These are phyloP conservation scores for Hippocampus zosterae DNA, from an alignment of 2,113 vertebrate genomes.

Conservation along the genomic window DNA sequence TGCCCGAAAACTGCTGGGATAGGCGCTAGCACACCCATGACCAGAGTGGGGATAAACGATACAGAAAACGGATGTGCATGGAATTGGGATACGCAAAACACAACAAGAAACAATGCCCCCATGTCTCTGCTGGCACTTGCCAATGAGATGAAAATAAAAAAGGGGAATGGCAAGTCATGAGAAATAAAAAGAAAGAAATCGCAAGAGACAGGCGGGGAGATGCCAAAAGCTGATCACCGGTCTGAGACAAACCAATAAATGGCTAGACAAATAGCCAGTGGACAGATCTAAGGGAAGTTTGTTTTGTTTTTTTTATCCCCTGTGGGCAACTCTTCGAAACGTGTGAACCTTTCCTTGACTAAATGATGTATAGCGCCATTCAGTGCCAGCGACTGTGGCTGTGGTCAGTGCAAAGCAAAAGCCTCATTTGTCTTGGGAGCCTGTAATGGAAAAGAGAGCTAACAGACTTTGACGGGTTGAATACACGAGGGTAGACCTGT, in stretches of 20 bases:
- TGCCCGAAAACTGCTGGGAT: no score
- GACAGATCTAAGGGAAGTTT: constrained; percentile 21
- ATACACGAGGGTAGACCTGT: constrained; percentile 11
- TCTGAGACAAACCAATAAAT: constrained; percentile 23
- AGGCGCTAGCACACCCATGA: no score
- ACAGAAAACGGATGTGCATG: no score
- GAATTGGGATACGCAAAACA: background rate
- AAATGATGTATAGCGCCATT: constrained; percentile 43
- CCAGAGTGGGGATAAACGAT: no score
- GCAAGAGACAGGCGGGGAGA: background rate
- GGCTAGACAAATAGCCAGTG: constrained; percentile 18
- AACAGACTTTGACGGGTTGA: constrained; percentile 35
- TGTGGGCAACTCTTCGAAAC: constrained; percentile 25
- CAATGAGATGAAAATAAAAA: background rate
- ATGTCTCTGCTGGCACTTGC: background rate
- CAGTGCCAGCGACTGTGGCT: constrained; percentile 21
- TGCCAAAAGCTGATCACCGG: constrained; percentile 16
- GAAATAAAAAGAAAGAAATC: background rate
- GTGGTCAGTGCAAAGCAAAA: constrained; percentile 40
- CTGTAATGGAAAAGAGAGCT: constrained; percentile 32
- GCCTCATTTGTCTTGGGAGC: constrained; percentile 43
- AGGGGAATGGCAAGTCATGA: background rate
- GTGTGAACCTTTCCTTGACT: constrained; percentile 11
- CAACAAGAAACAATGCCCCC: background rate
- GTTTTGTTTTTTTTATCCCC: background rate